Evolutionary conservation across 2,113 vertebrate species (phyloP), one percentile per base, ranked within the genome.

Genomic region (Pangasianodon gigas): DNA sequence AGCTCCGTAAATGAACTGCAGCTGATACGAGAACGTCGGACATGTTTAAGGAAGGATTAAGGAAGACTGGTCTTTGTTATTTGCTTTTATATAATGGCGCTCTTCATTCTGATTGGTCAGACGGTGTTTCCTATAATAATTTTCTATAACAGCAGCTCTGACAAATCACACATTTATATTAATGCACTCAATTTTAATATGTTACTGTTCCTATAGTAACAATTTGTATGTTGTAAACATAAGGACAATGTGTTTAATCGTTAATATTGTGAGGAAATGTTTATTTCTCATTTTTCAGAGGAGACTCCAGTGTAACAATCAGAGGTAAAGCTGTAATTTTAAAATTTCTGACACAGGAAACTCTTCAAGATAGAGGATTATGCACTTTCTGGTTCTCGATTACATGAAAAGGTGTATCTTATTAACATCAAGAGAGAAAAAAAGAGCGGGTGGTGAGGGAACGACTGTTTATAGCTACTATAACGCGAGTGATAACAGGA

Each of bases 1-100:
- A 93, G 94, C 92, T 97, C 97, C 96, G 96, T 97, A 97, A 96
- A 96, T 96, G 96, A 96, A 94, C 85, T 93, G 95, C 95, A 93
- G 90, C 91, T 96, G 95, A 97, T 96, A 96, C 95, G 95, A 87
- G 94, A 92, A 93, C 95, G 96, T 97, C 96, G 29, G 9, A 32
- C 14, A 11, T 0, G 74, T 77, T 77, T 77, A 44, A 48, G 19
- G 44, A 77, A 26, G 44, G 41, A 11, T 77, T 77, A 26, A 4
- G 21, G 74, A 77, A 77, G 74, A 46, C 74, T 48, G 21, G 4
- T 11, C 74, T 44, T 21, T 44, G 18, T 5, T 69, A 24, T 77
- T 46, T 3, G 44, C 41, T 46, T 52, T 16, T 54, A 32, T 81
- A n/a, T 18, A 52, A 32, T 0, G 0, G 46, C 11, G 4, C 44